phyloP scores from a whole-genome alignment of 2,797 vertebrate species.

The Delichon dasypus region DNA sequence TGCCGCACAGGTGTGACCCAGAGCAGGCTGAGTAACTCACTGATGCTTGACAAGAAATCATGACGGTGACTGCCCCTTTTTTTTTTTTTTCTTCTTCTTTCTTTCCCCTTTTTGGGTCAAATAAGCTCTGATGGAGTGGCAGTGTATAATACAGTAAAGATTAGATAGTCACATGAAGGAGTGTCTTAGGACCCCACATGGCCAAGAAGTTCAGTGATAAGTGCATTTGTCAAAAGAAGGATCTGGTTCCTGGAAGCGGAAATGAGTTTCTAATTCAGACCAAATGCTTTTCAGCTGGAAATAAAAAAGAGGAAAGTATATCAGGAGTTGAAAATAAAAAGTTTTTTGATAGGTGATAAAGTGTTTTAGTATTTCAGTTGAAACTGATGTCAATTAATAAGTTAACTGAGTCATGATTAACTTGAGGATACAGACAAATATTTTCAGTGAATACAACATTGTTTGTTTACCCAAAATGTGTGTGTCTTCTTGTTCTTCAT shows the following conservation, averaged over 20 bases:
- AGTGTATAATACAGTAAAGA: neutral
- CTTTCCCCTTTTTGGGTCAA: no score
- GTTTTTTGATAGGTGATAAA: neutral
- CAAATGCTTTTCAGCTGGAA: slow-evolving; percentile 33
- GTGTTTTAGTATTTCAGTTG: neutral
- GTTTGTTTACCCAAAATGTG: fast-evolving
- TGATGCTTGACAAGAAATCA: neutral
- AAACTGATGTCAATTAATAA: neutral
- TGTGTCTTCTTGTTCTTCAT: neutral
- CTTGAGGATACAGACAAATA: neutral
- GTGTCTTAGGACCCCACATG: neutral
- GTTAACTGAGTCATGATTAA: neutral
- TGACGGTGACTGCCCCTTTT: no score
- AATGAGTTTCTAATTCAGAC: slow-evolving; percentile 21
- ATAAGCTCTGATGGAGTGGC: no score
- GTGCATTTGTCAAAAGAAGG: neutral
- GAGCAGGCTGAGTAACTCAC: neutral
- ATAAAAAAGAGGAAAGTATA: neutral
- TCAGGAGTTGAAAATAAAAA: neutral
- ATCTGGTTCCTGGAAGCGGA: neutral
- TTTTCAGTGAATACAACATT: neutral
- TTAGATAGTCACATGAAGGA: neutral
- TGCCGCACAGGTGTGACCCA: no score
- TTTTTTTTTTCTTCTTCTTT: no score
- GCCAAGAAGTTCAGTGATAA: neutral